Evolutionary conservation across 2,797 vertebrate species (phyloP).

Genomic region (Pogonophryne albipinna): DNA sequence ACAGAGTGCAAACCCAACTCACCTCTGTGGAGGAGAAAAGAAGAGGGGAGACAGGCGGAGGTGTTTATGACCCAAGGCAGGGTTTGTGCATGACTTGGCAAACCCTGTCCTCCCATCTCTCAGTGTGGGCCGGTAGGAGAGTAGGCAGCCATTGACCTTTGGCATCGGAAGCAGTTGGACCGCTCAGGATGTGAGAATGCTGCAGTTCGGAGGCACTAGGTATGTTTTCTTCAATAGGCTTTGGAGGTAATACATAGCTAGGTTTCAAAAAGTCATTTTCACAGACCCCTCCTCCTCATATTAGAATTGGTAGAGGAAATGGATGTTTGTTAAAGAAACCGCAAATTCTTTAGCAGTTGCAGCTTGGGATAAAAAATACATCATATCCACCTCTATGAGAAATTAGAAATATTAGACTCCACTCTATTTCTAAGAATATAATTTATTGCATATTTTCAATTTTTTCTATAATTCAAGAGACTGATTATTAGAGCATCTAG

Average conservation of each 20-base stretch:
- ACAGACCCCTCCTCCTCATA: neutral
- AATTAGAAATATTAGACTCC: no score
- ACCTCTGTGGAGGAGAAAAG: conserved; percentile 72
- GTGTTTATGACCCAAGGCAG: conserved; percentile 81
- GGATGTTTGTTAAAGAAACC: neutral
- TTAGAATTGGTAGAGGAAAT: neutral
- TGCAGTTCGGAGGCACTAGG: conserved; percentile 37
- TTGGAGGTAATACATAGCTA: conserved; percentile 24
- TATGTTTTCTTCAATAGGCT: conserved; percentile 37
- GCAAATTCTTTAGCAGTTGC: neutral
- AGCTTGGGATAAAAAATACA: neutral
- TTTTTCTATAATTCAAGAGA: neutral
- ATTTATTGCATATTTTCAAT: neutral
- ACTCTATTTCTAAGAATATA: no score
- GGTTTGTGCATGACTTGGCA: conserved; percentile 76
- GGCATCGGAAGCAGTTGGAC: conserved; percentile 77
- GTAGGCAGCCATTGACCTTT: conserved; percentile 80
- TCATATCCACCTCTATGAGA: neutral
- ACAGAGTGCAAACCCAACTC: conserved; percentile 82
- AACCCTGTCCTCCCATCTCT: conserved; percentile 54
- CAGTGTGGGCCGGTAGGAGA: conserved; percentile 67
- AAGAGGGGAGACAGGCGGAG: conserved; percentile 63
- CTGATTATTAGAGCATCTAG: neutral
- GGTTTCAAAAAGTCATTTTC: conserved; percentile 18
- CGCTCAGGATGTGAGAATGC: conserved; percentile 68